Conservation (phyloP, 2,888 invertebrate genomes). For the Eristalinus aeneus region DNA sequence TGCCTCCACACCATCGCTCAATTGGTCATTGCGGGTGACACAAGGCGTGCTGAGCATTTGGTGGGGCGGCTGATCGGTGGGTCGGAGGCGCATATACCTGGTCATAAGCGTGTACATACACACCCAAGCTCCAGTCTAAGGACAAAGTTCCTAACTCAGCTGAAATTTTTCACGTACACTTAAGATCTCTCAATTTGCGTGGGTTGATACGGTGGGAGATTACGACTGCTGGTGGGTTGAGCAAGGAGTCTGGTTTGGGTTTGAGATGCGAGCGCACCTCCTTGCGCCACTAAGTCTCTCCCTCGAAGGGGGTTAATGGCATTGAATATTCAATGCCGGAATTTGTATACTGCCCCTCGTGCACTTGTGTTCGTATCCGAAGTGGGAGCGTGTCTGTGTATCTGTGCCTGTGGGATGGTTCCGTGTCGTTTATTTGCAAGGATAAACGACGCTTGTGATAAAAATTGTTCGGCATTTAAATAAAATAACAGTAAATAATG, state of each 20-base stretch:
- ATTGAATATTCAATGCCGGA: constrained; percentile 63
- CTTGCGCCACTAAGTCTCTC: constrained; percentile 42
- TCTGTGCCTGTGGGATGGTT: neutral
- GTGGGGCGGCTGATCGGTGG: constrained; percentile 2
- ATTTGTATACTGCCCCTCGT: neutral
- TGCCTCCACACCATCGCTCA: constrained; percentile 40
- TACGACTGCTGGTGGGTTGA: neutral
- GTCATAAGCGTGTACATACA: constrained; percentile 53
- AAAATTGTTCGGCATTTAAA: constrained; percentile 67
- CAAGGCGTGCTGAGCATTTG: neutral
- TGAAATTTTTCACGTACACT: constrained; percentile 70
- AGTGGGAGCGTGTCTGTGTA: neutral
- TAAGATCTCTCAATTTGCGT: constrained; percentile 71
- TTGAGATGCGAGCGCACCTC: constrained; percentile 1
- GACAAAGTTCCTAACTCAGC: constrained; percentile 70
- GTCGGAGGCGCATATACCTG: constrained; percentile 54
- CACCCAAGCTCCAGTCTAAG: constrained; percentile 56
- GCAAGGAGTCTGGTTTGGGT: neutral
- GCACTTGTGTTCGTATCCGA: neutral
- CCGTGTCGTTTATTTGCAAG: constrained; percentile 49
- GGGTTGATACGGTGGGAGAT: constrained; percentile 13
- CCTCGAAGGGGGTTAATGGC: constrained; percentile 56
- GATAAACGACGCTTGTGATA: constrained; percentile 62
- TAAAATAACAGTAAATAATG: constrained; percentile 70
- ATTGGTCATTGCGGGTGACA: constrained; percentile 68